These are phyloP conservation scores for Synergus laeviventris DNA, from an alignment of 2,888 invertebrate genomes.

Conservation along the genomic window DNA sequence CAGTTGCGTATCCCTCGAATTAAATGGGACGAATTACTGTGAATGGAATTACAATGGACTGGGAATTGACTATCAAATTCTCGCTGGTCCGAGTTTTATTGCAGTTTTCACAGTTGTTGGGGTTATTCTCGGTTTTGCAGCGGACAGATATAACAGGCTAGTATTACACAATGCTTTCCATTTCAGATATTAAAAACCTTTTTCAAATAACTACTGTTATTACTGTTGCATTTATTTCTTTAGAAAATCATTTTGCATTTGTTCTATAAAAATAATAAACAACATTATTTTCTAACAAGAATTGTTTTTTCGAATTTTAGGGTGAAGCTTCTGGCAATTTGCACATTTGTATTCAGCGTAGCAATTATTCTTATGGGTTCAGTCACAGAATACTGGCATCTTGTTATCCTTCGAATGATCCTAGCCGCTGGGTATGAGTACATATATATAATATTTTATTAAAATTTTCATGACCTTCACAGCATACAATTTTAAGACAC, in stretches of 20 bases:
- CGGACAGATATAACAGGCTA: slow-evolving; percentile 82
- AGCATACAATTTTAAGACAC: neutral
- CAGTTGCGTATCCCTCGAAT: slow-evolving; percentile 82
- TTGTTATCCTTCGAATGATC: slow-evolving; percentile 89
- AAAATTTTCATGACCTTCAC: neutral
- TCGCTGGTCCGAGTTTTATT: slow-evolving; percentile 95
- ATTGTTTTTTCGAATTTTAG: slow-evolving; percentile 73
- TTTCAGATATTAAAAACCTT: neutral
- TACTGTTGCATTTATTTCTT: too few relatives aligned
- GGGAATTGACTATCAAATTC: slow-evolving; percentile 93
- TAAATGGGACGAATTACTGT: slow-evolving; percentile 88
- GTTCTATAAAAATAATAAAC: neutral
- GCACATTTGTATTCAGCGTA: slow-evolving; percentile 87
- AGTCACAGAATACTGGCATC: slow-evolving; percentile 92
- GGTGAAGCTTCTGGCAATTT: slow-evolving; percentile 85
- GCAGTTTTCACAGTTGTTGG: slow-evolving; percentile 93
- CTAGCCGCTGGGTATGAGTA: slow-evolving; percentile 86
- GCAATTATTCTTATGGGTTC: slow-evolving; percentile 92
- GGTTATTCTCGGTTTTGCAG: slow-evolving; percentile 88
- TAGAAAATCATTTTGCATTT: too few relatives aligned
- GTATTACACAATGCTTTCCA: slow-evolving; percentile 12
- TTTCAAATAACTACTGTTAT: neutral
- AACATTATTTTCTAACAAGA: neutral
- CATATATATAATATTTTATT: too few relatives aligned
- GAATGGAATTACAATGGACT: slow-evolving; percentile 96